These are phyloP conservation scores for Rhizoglyphus robini DNA, from an alignment of 1,140 invertebrate genomes.

Conservation along the genomic window DNA sequence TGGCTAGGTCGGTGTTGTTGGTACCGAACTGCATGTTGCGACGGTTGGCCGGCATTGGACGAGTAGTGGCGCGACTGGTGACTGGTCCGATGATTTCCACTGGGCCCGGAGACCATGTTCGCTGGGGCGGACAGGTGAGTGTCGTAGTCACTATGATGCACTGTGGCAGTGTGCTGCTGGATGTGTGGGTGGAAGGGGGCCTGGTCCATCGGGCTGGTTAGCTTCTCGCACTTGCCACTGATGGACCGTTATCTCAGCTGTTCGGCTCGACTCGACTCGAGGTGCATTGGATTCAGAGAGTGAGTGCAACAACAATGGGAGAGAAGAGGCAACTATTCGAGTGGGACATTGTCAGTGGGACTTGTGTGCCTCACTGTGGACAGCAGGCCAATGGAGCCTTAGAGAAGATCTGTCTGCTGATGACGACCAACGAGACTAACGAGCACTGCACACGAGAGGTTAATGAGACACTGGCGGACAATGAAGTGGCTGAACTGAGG, in stretches of 20 bases:
- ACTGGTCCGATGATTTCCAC: not conserved
- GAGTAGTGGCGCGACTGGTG: not conserved
- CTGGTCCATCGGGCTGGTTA: not conserved
- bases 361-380: too few species aligned
- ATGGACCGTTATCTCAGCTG: too few species aligned
- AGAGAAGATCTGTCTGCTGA: too few species aligned
- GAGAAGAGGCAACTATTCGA: too few species aligned
- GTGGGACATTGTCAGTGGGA: too few species aligned
- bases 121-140: not conserved
- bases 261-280: too few species aligned
- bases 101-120: not conserved
- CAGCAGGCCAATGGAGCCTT: too few species aligned
- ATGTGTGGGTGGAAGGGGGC: not conserved
- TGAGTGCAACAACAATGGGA: too few species aligned
- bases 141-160: not conserved
- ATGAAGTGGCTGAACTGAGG: not conserved
- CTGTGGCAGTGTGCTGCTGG: constrained; percentile 3
- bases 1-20: not conserved
- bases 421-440: too few species aligned
- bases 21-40: not conserved
- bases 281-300: too few species aligned
- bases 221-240: too few species aligned
- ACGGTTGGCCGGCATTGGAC: not conserved
- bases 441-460: not conserved
- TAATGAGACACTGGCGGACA: not conserved